Conservation (phyloP, 2,797 vertebrate genomes). For the Pangasius macronema region DNA sequence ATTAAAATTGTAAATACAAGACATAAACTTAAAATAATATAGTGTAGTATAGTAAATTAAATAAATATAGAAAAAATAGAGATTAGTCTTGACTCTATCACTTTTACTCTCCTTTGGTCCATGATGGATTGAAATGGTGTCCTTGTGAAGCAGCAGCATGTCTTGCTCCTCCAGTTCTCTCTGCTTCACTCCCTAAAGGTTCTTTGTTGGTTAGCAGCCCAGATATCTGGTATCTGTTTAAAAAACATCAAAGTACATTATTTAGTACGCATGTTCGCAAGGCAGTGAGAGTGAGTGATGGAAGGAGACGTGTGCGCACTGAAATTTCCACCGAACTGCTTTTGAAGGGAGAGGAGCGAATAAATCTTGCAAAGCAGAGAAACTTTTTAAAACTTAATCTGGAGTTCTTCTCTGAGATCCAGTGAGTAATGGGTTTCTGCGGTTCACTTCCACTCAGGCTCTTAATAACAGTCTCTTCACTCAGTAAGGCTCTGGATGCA, state of each 20-base stretch:
- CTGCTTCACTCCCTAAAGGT: conserved; percentile 39
- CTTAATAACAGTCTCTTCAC: conserved; percentile 14
- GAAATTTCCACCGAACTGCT: conserved; percentile 46
- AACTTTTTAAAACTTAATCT: conserved; percentile 50
- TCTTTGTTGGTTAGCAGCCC: conserved; percentile 55
- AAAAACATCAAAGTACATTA: conserved; percentile 62
- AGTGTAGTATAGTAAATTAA: background rate
- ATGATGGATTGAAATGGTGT: conserved; percentile 34
- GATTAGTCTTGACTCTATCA: too few species aligned
- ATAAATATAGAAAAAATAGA: background rate
- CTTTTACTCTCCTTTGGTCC: conserved; percentile 12
- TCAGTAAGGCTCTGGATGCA: conserved; percentile 24
- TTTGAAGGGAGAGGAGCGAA: conserved; percentile 43
- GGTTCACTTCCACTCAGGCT: conserved; percentile 28
- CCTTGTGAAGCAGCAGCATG: conserved; percentile 30
- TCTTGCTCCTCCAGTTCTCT: conserved; percentile 37
- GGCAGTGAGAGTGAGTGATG: conserved; percentile 39
- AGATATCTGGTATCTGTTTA: conserved; percentile 58
- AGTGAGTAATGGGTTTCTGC: conserved; percentile 39
- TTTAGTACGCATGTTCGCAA: conserved; percentile 51
- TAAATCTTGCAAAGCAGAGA: conserved; percentile 54
- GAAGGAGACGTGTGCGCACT: conserved; percentile 37
- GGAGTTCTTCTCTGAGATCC: conserved; percentile 36
- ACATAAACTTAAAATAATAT: background rate
- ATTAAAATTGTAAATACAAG: background rate